Base-by-base conservation (phyloP, 1,140 invertebrate genomes). In the Monomorium pharaonis region DNA sequence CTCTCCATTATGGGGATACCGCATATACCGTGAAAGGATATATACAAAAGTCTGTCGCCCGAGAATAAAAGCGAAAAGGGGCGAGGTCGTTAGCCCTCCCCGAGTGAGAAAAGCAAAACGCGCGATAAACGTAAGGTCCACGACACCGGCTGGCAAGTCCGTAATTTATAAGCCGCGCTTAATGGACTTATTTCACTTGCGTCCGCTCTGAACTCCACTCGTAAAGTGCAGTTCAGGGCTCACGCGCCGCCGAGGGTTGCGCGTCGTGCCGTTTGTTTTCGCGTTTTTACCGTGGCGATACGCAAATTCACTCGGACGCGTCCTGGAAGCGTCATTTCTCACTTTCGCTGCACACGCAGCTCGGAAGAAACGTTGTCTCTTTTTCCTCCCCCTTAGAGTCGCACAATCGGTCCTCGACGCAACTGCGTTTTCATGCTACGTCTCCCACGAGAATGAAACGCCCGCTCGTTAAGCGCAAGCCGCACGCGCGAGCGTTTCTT, bases 401-500 rank as follows among this genome's bases (percentile, higher is more conserved):
- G n/a, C n/a, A n/a, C n/a, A n/a, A n/a, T n/a, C n/a, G n/a, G n/a
- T n/a, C 30, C 18, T 44, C 37, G 21, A 2, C 10, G 21, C n/a
- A n/a, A n/a, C n/a, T 18, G 44, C 44, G 63, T 37, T 63, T 80
- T 42, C 44, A 67, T 44, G 60, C 16, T 30, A n/a, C 14, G 47
- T 80, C 77, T 80, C 77, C 30, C 77, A 69, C 49, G 63, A 42
- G 47, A 69, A 80, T 69, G 33, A 80, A 80, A 69, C 63, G 63
- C 63, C 9, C 10, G 33, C 24, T 83, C 67, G 51, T 83, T 83
- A 54, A 80, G n/a, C n/a, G n/a, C n/a, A n/a, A n/a, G 5, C 9
- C n/a, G 62, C 47, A 14, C 70, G 33, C 21, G 21, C 49, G 37
- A 33, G 21, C 37, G 16, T 49, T 84, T 33, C 65, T 76, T 77